Evolutionary conservation across 2,797 vertebrate genomes (phyloP).

Genomic region (Arctocebus calabarensis): DNA sequence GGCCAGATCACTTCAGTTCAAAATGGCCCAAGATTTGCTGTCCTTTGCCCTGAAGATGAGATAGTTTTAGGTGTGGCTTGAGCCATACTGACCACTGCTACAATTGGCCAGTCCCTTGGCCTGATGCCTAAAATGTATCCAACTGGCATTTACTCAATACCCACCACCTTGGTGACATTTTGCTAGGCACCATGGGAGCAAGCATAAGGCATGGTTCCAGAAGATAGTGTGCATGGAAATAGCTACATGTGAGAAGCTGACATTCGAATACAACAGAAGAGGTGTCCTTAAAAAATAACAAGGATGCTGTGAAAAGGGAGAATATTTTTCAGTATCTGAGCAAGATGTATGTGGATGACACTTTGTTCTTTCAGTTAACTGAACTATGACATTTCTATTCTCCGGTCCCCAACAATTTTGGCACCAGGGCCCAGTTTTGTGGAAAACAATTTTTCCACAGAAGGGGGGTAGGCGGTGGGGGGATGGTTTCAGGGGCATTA

Average conservation of each 20-base stretch:
- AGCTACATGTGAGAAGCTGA: background rate
- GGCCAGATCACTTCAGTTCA: background rate
- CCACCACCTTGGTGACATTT: background rate
- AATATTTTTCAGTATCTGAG: conserved; percentile 5
- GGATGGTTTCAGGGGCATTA: no score
- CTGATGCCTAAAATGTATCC: background rate
- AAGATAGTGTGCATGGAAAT: background rate
- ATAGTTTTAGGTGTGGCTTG: background rate
- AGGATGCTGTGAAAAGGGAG: background rate
- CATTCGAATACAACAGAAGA: background rate
- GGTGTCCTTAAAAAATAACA: background rate
- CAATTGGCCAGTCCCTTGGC: background rate
- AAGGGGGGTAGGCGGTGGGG: no score
- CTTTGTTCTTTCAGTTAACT: conserved; percentile 39
- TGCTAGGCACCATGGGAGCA: background rate
- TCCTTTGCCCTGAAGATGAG: background rate
- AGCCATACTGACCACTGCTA: background rate
- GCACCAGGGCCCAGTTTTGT: no score
- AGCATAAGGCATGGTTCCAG: background rate
- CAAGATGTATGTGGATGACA: background rate
- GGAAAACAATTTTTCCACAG: no score
- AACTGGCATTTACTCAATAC: background rate
- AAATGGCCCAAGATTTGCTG: background rate
- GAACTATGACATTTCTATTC: conserved; percentile 21
- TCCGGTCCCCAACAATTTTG: background rate